Evolutionary conservation across 35 echinoderm and acorn worm genomes (phyloP).

Genomic region (Nesometra sesokonis): DNA sequence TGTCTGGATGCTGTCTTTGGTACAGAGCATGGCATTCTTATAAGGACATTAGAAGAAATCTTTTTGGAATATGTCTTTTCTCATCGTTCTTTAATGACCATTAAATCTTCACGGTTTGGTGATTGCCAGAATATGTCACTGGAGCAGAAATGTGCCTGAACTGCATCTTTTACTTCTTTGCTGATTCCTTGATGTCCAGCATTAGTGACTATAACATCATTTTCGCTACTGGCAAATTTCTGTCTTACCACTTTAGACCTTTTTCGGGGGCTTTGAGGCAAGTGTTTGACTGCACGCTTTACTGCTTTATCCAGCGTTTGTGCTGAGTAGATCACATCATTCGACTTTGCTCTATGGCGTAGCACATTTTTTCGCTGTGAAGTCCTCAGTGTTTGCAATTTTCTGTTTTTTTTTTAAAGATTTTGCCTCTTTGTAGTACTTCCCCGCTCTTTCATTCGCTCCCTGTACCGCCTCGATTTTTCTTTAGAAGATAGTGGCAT

Average conservation of each 20-base stretch:
- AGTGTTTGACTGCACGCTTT: background rate
- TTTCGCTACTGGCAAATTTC: background rate
- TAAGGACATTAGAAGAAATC: slow-evolving; percentile 20
- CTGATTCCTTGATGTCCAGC: background rate
- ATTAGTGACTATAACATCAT: background rate
- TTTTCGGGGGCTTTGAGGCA: slow-evolving; percentile 17
- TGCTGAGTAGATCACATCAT: background rate
- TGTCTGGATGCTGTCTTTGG: background rate
- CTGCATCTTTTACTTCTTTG: background rate
- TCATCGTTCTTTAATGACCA: background rate
- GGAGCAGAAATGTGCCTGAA: background rate
- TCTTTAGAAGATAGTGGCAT: background rate
- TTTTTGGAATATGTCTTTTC: slow-evolving; percentile 1
- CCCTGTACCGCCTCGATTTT: background rate
- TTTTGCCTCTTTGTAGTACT: too few relatives aligned
- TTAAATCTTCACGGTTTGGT: slow-evolving; percentile 12
- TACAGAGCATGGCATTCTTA: slow-evolving; percentile 24
- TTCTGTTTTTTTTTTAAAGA: too few relatives aligned
- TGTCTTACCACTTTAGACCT: background rate
- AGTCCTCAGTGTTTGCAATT: background rate
- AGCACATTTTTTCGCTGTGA: background rate
- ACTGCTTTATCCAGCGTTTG: slow-evolving; percentile 17
- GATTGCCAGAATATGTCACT: slow-evolving; percentile 19
- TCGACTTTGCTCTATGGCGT: background rate
- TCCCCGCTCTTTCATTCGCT: background rate